Evolutionary conservation across 2,888 invertebrate genomes (phyloP).

Genomic region (Thecocarcelia acutangulata): DNA sequence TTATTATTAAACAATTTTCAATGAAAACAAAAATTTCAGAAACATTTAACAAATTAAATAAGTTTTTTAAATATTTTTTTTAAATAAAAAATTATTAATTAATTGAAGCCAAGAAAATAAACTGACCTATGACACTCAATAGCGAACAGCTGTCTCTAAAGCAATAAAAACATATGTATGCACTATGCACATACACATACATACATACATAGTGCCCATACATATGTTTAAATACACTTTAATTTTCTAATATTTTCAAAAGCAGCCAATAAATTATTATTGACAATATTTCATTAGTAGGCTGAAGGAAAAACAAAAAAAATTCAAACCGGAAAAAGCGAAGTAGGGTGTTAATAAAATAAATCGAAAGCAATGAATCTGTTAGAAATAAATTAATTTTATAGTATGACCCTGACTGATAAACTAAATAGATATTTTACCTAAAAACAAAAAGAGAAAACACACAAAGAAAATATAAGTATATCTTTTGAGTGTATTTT

Average conservation of each 20-base stretch:
- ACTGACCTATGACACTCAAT: conserved; percentile 63
- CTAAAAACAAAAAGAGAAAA: conserved; percentile 30
- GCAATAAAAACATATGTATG: conserved; percentile 10
- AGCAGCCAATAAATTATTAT: not conserved
- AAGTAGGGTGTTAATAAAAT: conserved; percentile 11
- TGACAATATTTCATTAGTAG: conserved; percentile 14
- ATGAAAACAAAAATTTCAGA: too few species aligned
- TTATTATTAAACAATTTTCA: too few species aligned
- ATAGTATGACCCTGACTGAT: conserved; percentile 64
- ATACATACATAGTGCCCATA: not conserved
- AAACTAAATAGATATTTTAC: conserved; percentile 49
- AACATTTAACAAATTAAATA: conserved; percentile 26
- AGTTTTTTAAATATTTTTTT: not conserved
- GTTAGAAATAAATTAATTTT: conserved; percentile 36
- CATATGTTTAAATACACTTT: not conserved
- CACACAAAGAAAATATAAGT: not conserved
- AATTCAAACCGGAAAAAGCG: conserved; percentile 3
- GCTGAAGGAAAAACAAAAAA: not conserved
- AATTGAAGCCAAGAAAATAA: conserved; percentile 6
- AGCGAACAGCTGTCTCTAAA: conserved; percentile 38
- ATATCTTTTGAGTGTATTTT: not conserved
- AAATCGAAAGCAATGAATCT: conserved; percentile 1
- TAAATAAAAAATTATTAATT: conserved; percentile 18
- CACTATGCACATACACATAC: too few species aligned
- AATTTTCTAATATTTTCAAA: not conserved